A percentile compares a stretch with the other conserved stretches of the same genome.
Conservation (phyloP, 2,797 vertebrate genomes). For the Amphiprion clarkii region DNA sequence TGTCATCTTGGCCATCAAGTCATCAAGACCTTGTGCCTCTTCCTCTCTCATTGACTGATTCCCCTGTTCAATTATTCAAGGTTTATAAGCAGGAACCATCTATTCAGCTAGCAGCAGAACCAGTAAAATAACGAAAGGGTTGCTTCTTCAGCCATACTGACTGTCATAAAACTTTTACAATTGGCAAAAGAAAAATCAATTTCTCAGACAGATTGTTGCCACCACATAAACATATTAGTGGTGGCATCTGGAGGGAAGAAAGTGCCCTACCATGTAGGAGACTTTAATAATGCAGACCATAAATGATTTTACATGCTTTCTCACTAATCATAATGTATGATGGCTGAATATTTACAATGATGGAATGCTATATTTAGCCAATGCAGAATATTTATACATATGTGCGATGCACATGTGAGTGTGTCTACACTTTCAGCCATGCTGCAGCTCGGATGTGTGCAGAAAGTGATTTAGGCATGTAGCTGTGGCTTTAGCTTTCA, state of each 20-base stretch:
- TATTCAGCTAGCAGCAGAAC: conserved; percentile 75
- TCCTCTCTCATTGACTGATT: conserved; percentile 76
- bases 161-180: conserved; percentile 85
- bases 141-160: conserved; percentile 75
- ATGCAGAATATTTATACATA: conserved; percentile 11
- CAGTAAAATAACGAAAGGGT: conserved; percentile 78
- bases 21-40: conserved; percentile 68
- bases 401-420: background rate
- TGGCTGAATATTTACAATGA: conserved; percentile 54
- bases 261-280: conserved; percentile 43
- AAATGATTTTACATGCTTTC: conserved; percentile 71
- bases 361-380: conserved; percentile 52
- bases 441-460: background rate
- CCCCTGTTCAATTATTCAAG: conserved; percentile 84
- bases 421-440: background rate
- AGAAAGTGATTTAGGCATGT: conserved; percentile 8
- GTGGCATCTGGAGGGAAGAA: conserved; percentile 53
- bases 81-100: conserved; percentile 84
- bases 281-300: conserved; percentile 68
- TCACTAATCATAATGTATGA: conserved; percentile 71
- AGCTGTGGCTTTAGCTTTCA: conserved; percentile 41
- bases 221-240: conserved; percentile 79
- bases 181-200: conserved; percentile 82
- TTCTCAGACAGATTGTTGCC: conserved; percentile 63
- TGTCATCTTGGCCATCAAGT: conserved; percentile 77